Evolutionary conservation across 2,113 vertebrate species (phyloP), one percentile per base, ranked within the genome.

Genomic region (Limnothrissa miodon): DNA sequence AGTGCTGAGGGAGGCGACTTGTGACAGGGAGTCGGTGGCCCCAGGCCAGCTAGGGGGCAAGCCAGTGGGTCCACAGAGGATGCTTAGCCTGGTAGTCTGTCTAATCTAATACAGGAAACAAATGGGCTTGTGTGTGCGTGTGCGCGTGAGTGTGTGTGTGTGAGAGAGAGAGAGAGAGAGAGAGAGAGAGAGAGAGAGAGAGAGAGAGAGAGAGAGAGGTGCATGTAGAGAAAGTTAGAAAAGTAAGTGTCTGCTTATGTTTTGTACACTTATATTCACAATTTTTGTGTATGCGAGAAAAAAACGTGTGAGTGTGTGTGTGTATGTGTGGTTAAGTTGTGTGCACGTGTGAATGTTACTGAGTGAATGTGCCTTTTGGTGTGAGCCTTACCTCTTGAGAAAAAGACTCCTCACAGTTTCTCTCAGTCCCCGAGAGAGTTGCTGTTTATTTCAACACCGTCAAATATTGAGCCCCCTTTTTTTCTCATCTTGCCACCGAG

Each of bases 401-500:
- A 74, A 74, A 74, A 36, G 11, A 15, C 19, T 56, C 51, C 33
- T 74, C 66, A 33, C 36, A 36, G 25, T 36, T 70, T 13, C 29
- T 33, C 33, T 36, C 33, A 17, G 11, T 36, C 36, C 66, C 66
- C 10, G 13, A 15, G 66, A 74, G 33, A 74, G 4, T 74, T 36
- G 29, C 66, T 74, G 66, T 74, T 74, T 74, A 74, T 74, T 74
- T 74, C 66, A 74, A 74, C 66, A 36, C 29, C 25, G 29, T 36
- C 36, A 74, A 74, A 74, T 74, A 74, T 74, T 74, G 66, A 74
- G 66, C 33, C 66, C 66, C n/a, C 62, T 29, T 74, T 33, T 11
- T 15, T 74, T 21, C 33, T 2, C 29, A 17, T 7, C 36, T 74
- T 74, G 66, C 66, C 66, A 74, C 66, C 10, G 10, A 74, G 66